These are phyloP conservation scores for Aelia acuminata DNA, from an alignment of 2,888 invertebrate species.

Conservation along the genomic window DNA sequence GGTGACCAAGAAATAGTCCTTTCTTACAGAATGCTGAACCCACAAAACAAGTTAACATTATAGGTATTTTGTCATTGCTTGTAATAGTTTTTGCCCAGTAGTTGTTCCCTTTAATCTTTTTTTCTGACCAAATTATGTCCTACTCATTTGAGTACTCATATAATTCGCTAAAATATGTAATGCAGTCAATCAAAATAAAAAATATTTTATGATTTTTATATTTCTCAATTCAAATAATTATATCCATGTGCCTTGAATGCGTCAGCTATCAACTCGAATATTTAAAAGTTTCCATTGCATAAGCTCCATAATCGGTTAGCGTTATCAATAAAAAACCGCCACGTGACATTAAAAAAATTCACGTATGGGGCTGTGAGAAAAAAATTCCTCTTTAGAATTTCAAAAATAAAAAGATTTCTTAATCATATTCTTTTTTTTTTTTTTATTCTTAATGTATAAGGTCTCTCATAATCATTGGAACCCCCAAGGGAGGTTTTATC, in stretches of 20 bases:
- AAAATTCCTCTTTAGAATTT: not conserved
- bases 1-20: no score
- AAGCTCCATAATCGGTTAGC: not conserved
- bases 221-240: not conserved
- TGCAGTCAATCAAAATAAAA: not conserved
- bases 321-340: not conserved
- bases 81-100: no score
- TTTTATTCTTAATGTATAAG: no score
- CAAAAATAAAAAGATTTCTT: not conserved
- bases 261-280: not conserved
- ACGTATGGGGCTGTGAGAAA: not conserved
- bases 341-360: not conserved
- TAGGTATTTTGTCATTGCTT: no score
- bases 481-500: not conserved
- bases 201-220: not conserved
- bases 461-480: not conserved
- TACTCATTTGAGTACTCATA: no score
- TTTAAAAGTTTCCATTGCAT: not conserved
- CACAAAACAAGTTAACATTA: no score
- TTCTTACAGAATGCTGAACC: no score
- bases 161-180: no score
- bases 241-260: not conserved
- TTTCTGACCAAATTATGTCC: no score
- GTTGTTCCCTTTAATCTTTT: no score
- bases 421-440: no score